phyloP scores from a whole-genome alignment of 1,140 invertebrate genomes.

The Reticulitermes speratus region DNA sequence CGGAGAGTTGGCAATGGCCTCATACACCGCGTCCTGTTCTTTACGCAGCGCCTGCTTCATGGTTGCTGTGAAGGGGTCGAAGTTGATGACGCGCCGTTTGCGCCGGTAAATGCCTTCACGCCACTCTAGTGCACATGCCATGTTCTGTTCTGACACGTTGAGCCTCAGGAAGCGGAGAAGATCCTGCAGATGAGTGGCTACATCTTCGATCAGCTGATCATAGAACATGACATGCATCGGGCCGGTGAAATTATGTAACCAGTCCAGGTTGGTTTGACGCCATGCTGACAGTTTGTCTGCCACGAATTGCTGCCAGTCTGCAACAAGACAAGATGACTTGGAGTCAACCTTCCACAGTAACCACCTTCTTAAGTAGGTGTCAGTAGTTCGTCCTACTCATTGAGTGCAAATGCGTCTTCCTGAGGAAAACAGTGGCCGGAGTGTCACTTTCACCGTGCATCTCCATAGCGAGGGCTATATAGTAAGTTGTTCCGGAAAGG shows the following conservation, averaged over 20 bases:
- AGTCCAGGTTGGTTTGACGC: slow-evolving; percentile 66
- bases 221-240: slow-evolving; percentile 69
- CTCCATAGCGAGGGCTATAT: no score
- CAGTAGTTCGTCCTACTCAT: no score
- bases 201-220: slow-evolving; percentile 63
- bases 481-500: no score
- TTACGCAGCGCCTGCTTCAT: slow-evolving; percentile 17
- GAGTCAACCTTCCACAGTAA: no score
- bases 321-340: slow-evolving; percentile 31
- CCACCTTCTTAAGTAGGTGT: no score
- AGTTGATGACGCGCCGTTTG: slow-evolving; percentile 22
- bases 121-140: slow-evolving; percentile 34
- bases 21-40: slow-evolving; percentile 21
- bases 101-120: slow-evolving; percentile 43
- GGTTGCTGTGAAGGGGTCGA: slow-evolving; percentile 20
- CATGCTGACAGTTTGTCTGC: slow-evolving; percentile 63
- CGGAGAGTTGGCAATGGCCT: slow-evolving; percentile 1
- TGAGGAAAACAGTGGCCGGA: no score
- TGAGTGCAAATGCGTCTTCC: no score
- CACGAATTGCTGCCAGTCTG: slow-evolving; percentile 73
- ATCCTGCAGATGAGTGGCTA: slow-evolving; percentile 56
- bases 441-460: no score
- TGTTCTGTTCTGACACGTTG: slow-evolving; percentile 44
- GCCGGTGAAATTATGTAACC: slow-evolving; percentile 68
- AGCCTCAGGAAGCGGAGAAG: slow-evolving; percentile 63